Evolutionary conservation across 23 tunicate genomes (phyloP), one percentile per base, ranked within the genome.

Genomic region (Phallusia fumigata): DNA sequence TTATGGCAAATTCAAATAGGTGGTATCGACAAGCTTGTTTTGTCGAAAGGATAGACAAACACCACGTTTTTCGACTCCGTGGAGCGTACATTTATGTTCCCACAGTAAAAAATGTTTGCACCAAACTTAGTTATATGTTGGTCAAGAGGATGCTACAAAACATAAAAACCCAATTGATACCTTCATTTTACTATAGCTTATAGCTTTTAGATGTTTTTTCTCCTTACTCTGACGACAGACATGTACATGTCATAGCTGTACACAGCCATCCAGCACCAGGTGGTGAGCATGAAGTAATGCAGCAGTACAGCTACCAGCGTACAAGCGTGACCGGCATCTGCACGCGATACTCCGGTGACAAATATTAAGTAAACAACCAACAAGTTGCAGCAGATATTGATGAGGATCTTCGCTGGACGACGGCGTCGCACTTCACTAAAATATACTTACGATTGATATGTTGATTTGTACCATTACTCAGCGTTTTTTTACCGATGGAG

Each of bases 221-320:
- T 13, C 76, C 35, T 36, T 52, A 74, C 78, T 33, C 16, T 74
- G 78, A 74, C 78, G 13, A 74, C 40, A 33, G 78, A 74, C 78
- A 74, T 74, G 78, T 74, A 74, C 78, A 74, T 74, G 40, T 74
- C 78, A 16, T 74, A 74, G 35, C 78, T 74, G 45, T 74, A 74
- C n/a, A 74, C 45, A 16, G 78, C 78, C 78, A 74, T 74, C 78
- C 78, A 74, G 10, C 45, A 33, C 78, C 78, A 74, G 22, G 78
- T 33, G 22, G 78, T 74, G 8, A 74, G 40, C 45, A 74, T 33
- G 35, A 74, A 74, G 45, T 74, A 74, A 34, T 74, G 78, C 3
- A 74, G 78, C 45, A 74, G 35, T 21, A 34, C 78, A 33, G 78
- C 78, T 19, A 74, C 78, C 40, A 74, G 28, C 35, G 78, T 74